Conservation (phyloP, 30 jellyfish, hydroid and myxozoan genomes). For the Morbakka virulenta region DNA sequence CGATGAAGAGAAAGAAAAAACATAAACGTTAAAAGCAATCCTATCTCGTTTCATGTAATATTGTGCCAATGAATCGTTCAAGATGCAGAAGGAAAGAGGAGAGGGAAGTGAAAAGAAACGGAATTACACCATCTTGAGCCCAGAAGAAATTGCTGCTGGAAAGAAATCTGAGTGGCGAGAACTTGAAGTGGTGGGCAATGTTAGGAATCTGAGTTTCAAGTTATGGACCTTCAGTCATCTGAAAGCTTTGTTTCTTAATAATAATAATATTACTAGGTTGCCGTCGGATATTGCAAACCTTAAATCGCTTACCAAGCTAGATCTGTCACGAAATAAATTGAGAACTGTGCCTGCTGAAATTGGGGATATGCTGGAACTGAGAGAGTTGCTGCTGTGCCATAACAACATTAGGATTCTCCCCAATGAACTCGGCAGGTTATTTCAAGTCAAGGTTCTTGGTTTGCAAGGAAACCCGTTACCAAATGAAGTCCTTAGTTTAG, state of each 20-base stretch:
- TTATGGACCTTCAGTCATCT: conserved; percentile 89
- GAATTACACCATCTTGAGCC: not conserved
- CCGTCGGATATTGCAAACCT: conserved; percentile 85
- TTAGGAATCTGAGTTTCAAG: conserved; percentile 84
- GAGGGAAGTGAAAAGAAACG: not conserved
- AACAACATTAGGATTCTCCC: conserved; percentile 86
- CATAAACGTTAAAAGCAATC: not conserved
- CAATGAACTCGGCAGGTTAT: conserved; percentile 90
- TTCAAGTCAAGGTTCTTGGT: conserved; percentile 71
- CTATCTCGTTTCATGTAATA: not conserved
- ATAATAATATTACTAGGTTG: conserved; percentile 67
- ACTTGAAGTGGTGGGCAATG: conserved; percentile 85
- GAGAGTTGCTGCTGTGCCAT: conserved; percentile 70
- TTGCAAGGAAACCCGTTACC: conserved; percentile 97
- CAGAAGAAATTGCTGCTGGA: conserved; percentile 47
- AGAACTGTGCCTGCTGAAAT: conserved; percentile 93
- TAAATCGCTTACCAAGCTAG: conserved; percentile 66
- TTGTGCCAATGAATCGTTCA: not conserved
- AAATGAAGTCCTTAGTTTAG: conserved; percentile 63
- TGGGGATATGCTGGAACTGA: conserved; percentile 92
- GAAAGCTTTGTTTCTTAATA: conserved; percentile 71
- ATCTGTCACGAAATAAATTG: conserved; percentile 73
- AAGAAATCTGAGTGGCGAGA: conserved; percentile 86
- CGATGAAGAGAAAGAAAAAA: not conserved
- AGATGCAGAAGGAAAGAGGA: not conserved